Evolutionary conservation across 2,797 vertebrate genomes (phyloP), one percentile per base, ranked within the genome.

Genomic region (Takifugu rubripes): DNA sequence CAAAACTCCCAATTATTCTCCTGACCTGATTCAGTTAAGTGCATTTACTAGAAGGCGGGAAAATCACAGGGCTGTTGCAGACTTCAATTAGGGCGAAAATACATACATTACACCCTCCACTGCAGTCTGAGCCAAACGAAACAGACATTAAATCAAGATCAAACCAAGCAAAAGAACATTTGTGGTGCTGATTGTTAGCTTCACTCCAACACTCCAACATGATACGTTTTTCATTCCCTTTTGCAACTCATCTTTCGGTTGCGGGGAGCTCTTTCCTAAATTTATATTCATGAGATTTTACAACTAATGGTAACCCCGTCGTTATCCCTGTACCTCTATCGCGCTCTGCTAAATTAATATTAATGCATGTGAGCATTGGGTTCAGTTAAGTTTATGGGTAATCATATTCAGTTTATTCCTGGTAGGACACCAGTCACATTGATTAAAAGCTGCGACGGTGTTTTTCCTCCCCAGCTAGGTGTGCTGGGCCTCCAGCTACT

Each of bases 321-420:
- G 83, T 90, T 88, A 88, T 88, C 77, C 75, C 76, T 17, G 68
- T 57, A 77, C 69, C 73, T 82, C 86, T 82, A 88, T 89, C 71
- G 66, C 73, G 85, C 88, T 83, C 70, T 85, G 85, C 86, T 88
- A 90, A 91, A 91, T 91, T 76, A 92, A 91, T 92, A 92, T 91
- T 89, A 92, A 93, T 92, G 88, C 81, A 75, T 74, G 79, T 77
- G 87, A 88, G 84, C 82, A 74, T 66, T 81, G 84, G 88, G 86
- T 90, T 91, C 87, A 85, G 84, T 90, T 91, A 90, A 91, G 88
- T 90, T 91, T 92, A 92, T 89, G 87, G 89, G 85, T 91, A 91
- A 92, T 92, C 88, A 92, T 91, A 90, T 91, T 91, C 83, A 87
- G 84, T 89, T 90, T 91, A 92, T 92, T 91, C 90, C 90, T 91